A percentile compares a stretch with the other conserved stretches of the same genome.
phyloP scores from a whole-genome alignment of 2,113 vertebrate genomes.

The Oncorhynchus nerka region DNA sequence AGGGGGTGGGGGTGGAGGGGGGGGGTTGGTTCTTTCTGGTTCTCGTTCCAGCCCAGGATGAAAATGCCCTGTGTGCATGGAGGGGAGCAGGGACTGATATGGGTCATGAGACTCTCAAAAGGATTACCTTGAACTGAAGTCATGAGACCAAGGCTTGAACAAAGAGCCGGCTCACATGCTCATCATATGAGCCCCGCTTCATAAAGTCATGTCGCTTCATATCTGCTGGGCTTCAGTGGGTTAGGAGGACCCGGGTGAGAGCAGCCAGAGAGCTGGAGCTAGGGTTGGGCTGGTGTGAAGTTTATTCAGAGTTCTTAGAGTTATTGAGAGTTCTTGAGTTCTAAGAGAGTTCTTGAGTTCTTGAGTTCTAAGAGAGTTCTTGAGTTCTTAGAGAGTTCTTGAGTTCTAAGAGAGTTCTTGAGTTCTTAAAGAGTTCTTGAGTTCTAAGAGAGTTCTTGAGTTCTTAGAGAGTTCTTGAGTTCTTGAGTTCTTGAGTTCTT shows the following conservation, averaged over 20 bases:
- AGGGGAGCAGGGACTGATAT: constrained; percentile 15
- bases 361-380: no score
- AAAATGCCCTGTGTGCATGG: constrained; percentile 79
- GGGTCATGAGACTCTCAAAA: constrained; percentile 84
- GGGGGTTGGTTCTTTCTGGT: constrained; percentile 51
- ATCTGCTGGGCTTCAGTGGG: constrained; percentile 70
- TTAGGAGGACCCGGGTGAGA: constrained; percentile 35
- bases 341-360: no score
- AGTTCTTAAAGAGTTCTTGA: no score
- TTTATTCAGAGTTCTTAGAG: no score
- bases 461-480: no score
- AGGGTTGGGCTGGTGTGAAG: not conserved
- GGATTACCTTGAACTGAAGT: constrained; percentile 82
- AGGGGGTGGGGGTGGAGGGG: constrained; percentile 13
- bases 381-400: no score
- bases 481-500: no score
- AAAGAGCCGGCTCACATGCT: constrained; percentile 57
- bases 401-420: no score
- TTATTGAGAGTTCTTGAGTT: no score
- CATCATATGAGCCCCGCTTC: constrained; percentile 83
- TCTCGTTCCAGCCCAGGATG: constrained; percentile 74
- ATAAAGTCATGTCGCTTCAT: constrained; percentile 77
- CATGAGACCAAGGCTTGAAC: constrained; percentile 78
- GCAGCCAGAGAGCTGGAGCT: not conserved
- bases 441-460: no score